Evolutionary conservation across 1,140 invertebrate species (phyloP).

Genomic region (Apocrypta bakeri): DNA sequence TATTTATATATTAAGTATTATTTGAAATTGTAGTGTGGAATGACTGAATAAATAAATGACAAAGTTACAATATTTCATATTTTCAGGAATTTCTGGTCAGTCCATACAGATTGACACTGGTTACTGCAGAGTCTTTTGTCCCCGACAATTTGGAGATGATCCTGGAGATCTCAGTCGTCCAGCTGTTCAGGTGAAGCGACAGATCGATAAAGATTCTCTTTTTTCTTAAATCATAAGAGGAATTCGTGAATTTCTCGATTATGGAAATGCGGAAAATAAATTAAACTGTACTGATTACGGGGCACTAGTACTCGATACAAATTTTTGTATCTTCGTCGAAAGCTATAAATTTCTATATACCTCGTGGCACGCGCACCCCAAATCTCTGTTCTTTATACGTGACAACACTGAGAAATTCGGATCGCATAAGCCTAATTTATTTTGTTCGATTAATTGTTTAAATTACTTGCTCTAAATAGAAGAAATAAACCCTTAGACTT

Average conservation of each 20-base stretch:
- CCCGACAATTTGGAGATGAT: slow-evolving; percentile 66
- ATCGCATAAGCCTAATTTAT: not conserved
- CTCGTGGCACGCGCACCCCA: no score
- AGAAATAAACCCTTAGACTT: not conserved
- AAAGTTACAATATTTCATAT: not conserved
- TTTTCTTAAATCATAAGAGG: no score
- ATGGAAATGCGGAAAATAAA: no score
- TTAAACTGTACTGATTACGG: no score
- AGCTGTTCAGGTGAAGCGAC: slow-evolving; percentile 68
- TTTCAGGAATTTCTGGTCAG: slow-evolving; percentile 67
- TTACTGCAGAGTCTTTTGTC: slow-evolving; percentile 68
- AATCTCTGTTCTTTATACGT: not conserved
- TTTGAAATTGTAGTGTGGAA: no score
- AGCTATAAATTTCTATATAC: not conserved
- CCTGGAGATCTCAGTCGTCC: slow-evolving; percentile 69
- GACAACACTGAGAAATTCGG: not conserved
- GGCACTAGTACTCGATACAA: not conserved
- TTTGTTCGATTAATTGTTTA: not conserved
- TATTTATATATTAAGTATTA: no score
- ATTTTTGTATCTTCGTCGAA: not conserved
- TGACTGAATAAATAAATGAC: no score
- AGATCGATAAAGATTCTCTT: no score
- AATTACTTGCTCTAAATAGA: not conserved
- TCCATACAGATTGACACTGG: slow-evolving; percentile 69
- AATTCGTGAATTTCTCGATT: no score